Evolutionary conservation across 2,888 invertebrate species (phyloP).

Genomic region (Parnassius apollo): DNA sequence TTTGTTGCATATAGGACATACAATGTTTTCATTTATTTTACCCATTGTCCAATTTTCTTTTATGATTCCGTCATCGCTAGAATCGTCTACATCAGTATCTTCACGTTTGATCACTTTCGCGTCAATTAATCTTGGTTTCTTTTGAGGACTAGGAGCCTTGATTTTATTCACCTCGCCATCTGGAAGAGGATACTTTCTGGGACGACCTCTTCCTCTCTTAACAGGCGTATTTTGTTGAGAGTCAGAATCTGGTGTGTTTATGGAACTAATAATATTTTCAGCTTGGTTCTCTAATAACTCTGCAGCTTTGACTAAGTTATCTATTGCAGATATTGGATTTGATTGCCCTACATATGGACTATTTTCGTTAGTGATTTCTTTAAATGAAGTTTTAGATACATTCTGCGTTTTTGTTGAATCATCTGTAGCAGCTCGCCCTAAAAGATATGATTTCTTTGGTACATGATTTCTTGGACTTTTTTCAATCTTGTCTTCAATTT

Average conservation of each 20-base stretch:
- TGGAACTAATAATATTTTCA: constrained; percentile 44
- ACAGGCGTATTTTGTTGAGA: constrained; percentile 53
- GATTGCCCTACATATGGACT: constrained; percentile 44
- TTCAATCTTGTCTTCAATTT: constrained; percentile 58
- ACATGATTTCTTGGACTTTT: constrained; percentile 54
- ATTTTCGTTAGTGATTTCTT: constrained; percentile 42
- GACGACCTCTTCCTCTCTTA: constrained; percentile 71
- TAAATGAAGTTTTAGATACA: constrained; percentile 38
- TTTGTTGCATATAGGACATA: constrained; percentile 75
- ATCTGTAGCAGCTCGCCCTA: constrained; percentile 49
- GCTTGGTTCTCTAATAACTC: constrained; percentile 69
- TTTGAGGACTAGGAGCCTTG: constrained; percentile 57
- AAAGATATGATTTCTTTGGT: constrained; percentile 68
- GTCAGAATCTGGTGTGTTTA: constrained; percentile 36
- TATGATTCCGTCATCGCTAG: constrained; percentile 52
- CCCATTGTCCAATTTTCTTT: constrained; percentile 78
- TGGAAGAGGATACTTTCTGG: constrained; percentile 68
- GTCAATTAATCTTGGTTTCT: constrained; percentile 61
- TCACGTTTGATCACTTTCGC: constrained; percentile 45
- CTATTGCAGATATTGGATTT: constrained; percentile 64
- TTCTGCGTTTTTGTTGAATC: constrained; percentile 43
- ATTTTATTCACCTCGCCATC: constrained; percentile 43
- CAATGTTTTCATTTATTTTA: constrained; percentile 77
- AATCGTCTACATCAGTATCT: constrained; percentile 51
- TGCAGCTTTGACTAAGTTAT: constrained; percentile 73